phyloP scores from a whole-genome alignment of 2,888 invertebrate genomes.

The Heliconius ismenius region DNA sequence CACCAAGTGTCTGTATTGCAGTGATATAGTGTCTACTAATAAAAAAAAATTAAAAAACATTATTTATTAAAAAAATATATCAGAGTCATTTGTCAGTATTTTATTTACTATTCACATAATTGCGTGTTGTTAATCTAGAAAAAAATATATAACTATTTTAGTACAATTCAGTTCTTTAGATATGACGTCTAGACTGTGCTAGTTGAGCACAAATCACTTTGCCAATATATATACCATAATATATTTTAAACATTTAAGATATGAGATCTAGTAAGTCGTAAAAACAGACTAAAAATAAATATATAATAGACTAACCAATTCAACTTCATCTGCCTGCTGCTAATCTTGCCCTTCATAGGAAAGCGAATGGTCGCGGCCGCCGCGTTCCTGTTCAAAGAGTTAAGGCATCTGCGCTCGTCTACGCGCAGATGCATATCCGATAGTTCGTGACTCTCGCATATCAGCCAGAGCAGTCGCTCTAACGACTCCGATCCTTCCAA shows the following conservation, averaged over 20 bases:
- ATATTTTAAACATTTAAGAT: too few relatives aligned
- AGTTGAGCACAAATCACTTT: too few relatives aligned
- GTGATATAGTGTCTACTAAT: neutral
- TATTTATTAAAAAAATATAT: neutral
- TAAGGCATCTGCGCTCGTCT: constrained; percentile 86
- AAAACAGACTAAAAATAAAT: neutral
- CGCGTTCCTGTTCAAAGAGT: constrained; percentile 85
- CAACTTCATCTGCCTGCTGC: constrained; percentile 87
- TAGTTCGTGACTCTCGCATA: constrained; percentile 85
- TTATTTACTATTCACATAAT: neutral
- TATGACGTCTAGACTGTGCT: neutral
- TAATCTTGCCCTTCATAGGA: constrained; percentile 87
- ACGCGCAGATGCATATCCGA: constrained; percentile 85
- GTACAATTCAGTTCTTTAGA: neutral
- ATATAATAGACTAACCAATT: constrained; percentile 81
- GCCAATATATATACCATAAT: too few relatives aligned
- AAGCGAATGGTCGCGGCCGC: constrained; percentile 82
- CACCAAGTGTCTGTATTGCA: neutral
- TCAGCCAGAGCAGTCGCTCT: constrained; percentile 77
- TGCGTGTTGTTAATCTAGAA: neutral
- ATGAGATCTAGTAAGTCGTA: too few relatives aligned
- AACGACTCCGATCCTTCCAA: constrained; percentile 82
- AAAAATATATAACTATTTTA: neutral
- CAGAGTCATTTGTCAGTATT: neutral
- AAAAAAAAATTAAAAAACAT: too few relatives aligned